Evolutionary conservation across 2,888 invertebrate genomes (phyloP).

Genomic region (Ischnura elegans): DNA sequence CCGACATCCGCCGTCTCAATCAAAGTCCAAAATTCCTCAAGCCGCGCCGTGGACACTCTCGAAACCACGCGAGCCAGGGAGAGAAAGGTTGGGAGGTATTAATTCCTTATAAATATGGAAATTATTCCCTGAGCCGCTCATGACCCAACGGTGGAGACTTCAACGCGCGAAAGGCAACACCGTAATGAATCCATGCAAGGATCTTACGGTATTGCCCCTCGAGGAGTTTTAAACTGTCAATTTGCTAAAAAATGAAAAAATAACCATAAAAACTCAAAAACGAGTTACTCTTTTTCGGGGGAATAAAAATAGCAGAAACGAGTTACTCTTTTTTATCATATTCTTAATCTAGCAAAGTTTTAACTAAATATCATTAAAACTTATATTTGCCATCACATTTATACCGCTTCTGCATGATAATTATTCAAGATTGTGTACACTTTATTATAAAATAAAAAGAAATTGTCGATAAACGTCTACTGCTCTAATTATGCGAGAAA

Average conservation of each 20-base stretch:
- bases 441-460: too few relatives aligned
- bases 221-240: neutral
- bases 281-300: neutral
- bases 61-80: neutral
- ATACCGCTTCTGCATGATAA: too few relatives aligned
- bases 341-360: too few relatives aligned
- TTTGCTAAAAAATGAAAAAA: neutral
- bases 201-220: neutral
- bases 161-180: neutral
- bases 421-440: too few relatives aligned
- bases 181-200: neutral
- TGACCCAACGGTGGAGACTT: neutral
- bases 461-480: too few relatives aligned
- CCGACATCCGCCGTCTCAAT: constrained; percentile 55
- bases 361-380: too few relatives aligned
- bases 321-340: too few relatives aligned
- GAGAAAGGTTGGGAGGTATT: neutral
- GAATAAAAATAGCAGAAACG: neutral
- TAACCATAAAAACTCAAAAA: neutral
- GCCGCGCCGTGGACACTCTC: neutral
- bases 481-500: too few relatives aligned
- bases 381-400: too few relatives aligned
- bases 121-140: neutral
- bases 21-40: constrained; percentile 45
- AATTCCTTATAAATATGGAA: constrained; percentile 31